Evolutionary conservation across 2,797 vertebrate species (phyloP).

Genomic region (Epinephelus coioides): DNA sequence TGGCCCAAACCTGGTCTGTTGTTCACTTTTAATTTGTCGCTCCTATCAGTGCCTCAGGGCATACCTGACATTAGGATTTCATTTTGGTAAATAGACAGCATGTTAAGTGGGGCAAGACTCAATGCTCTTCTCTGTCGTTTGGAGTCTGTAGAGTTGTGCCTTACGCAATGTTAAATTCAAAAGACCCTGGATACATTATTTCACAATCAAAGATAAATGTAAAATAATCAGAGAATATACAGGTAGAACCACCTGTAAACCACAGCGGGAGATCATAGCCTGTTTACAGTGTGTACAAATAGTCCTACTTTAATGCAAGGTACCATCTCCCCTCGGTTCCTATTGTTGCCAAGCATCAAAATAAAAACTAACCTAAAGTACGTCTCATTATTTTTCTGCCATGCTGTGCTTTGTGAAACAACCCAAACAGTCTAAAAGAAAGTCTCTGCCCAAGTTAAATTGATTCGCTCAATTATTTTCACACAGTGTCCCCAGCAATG

Average conservation of each 20-base stretch:
- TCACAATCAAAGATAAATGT: conserved; percentile 8
- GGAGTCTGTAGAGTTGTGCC: background rate
- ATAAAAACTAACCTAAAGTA: conserved; percentile 41
- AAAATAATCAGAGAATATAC: background rate
- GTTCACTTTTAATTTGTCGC: conserved; percentile 7
- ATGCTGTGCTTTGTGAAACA: conserved; percentile 60
- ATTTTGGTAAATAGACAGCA: conserved; percentile 29
- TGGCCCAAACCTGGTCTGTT: background rate
- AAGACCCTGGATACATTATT: background rate
- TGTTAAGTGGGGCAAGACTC: conserved; percentile 22
- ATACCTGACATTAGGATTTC: conserved; percentile 18
- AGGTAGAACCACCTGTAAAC: conserved; percentile 4
- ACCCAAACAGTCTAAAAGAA: conserved; percentile 29
- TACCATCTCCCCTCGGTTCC: background rate
- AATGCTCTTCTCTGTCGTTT: background rate
- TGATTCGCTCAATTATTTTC: conserved; percentile 54
- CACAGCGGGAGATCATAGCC: conserved; percentile 22
- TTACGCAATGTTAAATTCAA: background rate
- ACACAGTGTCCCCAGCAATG: conserved; percentile 18
- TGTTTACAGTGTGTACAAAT: conserved; percentile 24
- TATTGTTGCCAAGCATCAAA: conserved; percentile 52
- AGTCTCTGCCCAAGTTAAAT: conserved; percentile 35
- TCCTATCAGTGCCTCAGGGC: conserved; percentile 1
- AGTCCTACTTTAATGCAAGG: background rate
- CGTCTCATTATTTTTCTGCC: conserved; percentile 67